These are phyloP conservation scores for Athrips mouffetella DNA, from an alignment of 2,888 invertebrate species.

Conservation along the genomic window DNA sequence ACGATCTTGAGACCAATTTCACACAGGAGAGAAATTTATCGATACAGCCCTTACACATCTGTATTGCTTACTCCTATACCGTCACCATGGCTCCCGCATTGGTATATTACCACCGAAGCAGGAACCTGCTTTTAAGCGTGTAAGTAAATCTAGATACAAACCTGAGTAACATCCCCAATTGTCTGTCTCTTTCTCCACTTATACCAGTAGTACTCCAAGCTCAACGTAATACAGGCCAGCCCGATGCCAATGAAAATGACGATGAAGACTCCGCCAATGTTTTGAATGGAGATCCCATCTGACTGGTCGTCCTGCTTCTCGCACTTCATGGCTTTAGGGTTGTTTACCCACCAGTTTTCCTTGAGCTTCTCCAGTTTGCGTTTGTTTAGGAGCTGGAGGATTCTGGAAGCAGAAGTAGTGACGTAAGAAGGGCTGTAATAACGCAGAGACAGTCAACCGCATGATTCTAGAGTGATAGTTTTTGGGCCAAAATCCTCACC, in stretches of 20 bases:
- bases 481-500: too few species aligned
- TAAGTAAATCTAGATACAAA: conserved; percentile 22
- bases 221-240: conserved; percentile 92
- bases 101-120: not conserved
- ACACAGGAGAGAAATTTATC: too few species aligned
- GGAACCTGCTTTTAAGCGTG: too few species aligned
- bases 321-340: conserved; percentile 86
- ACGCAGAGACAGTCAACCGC: too few species aligned
- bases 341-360: conserved; percentile 97
- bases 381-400: conserved; percentile 94
- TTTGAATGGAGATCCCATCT: conserved; percentile 98
- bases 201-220: conserved; percentile 97
- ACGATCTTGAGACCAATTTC: not conserved
- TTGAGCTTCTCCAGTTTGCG: conserved; percentile 95
- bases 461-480: too few species aligned
- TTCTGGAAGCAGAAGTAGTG: conserved; percentile 74
- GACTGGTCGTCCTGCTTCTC: conserved; percentile 94
- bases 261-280: conserved; percentile 98
- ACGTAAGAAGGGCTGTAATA: not conserved
- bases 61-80: too few species aligned
- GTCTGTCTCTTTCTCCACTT: conserved; percentile 83
- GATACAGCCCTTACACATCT: too few species aligned
- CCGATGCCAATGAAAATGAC: conserved; percentile 98
- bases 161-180: conserved; percentile 80
- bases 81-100: not conserved